phyloP scores from a whole-genome alignment of 2,888 invertebrate species.

The Chrysomela aeneicollis region DNA sequence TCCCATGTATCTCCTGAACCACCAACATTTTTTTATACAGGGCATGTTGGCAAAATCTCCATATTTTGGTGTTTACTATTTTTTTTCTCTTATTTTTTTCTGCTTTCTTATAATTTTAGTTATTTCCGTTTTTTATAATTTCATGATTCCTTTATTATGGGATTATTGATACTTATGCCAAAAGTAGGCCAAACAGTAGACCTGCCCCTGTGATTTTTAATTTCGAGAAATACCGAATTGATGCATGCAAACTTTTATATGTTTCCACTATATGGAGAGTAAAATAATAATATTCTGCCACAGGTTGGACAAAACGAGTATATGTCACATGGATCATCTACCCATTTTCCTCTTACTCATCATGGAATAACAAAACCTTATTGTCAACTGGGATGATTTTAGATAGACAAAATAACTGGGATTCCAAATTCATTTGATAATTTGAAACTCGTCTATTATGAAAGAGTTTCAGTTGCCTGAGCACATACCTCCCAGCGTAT shows the following conservation, averaged over 20 bases:
- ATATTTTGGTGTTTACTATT: too few species aligned
- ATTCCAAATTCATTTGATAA: conserved; percentile 5
- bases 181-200: too few species aligned
- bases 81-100: too few species aligned
- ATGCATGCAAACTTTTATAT: neutral
- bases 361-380: neutral
- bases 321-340: neutral
- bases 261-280: neutral
- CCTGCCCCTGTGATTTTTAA: too few species aligned
- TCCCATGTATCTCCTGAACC: too few species aligned
- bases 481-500: conserved; percentile 7
- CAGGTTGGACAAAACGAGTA: neutral
- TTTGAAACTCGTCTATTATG: conserved; percentile 8
- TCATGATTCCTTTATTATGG: too few species aligned
- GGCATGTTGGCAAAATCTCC: too few species aligned
- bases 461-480: conserved; percentile 12
- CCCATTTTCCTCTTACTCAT: neutral
- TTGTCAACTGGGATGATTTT: neutral
- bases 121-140: too few species aligned
- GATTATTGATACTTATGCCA: too few species aligned
- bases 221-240: too few species aligned
- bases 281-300: neutral
- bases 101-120: too few species aligned
- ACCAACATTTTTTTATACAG: too few species aligned
- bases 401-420: neutral